Percentiles rank a stretch among this genome's conserved stretches.
Conservation (phyloP, 2,888 invertebrate species). For the Eupithecia inturbata region DNA sequence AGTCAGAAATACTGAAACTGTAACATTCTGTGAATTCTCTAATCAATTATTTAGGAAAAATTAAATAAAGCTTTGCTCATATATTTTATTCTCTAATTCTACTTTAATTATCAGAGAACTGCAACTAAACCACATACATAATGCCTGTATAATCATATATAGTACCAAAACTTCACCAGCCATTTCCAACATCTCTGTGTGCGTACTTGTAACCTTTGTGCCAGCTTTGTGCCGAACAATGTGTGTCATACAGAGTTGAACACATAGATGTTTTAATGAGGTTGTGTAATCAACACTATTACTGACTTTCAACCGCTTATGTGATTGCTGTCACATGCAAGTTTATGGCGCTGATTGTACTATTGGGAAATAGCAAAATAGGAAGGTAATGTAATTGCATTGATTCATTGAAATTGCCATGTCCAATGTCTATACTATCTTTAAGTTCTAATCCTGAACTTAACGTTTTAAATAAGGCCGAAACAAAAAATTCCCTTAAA, state of each 20-base stretch:
- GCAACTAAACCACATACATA: neutral
- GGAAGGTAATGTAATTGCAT: neutral
- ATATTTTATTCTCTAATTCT: neutral
- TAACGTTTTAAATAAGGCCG: neutral
- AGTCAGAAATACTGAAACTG: neutral
- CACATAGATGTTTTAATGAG: slow-evolving; percentile 33
- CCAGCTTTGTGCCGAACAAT: neutral
- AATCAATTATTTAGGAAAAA: neutral
- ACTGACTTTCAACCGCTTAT: slow-evolving; percentile 24
- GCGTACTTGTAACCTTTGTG: slow-evolving; percentile 7
- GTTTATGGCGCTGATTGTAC: neutral
- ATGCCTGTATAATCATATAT: neutral
- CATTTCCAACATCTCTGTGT: neutral
- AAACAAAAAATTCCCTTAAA: neutral
- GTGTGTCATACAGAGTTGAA: slow-evolving; percentile 16
- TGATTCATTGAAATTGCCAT: neutral
- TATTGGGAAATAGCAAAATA: neutral
- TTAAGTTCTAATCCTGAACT: neutral
- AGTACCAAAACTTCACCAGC: neutral
- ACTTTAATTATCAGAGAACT: neutral
- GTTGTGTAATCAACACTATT: slow-evolving; percentile 25
- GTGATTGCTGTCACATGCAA: slow-evolving; percentile 16
- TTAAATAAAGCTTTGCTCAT: neutral
- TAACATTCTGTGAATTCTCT: neutral
- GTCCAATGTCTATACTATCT: neutral